Base-by-base conservation (phyloP, 2,888 invertebrate species). In the Acanthosepion lycidas region DNA sequence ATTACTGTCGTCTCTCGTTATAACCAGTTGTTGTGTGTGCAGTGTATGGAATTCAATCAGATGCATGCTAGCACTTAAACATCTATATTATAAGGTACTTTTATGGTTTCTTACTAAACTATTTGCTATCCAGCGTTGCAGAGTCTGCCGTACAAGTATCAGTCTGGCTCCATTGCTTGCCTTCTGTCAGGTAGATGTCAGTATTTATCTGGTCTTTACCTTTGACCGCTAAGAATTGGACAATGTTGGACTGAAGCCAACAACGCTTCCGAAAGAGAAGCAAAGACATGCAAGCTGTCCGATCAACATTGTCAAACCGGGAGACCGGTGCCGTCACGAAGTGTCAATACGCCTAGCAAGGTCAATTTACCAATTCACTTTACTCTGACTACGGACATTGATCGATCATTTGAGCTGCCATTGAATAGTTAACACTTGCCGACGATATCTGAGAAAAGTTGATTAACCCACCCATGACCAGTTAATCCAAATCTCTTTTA, bases 221-320 rank as follows among this genome's bases (percentile, higher is more conserved):
- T n/a, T 78, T 78, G 78, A 15, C 78, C 78, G 33, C 12, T n/a
- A 33, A n/a, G 78, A 78, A 78, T 78, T 78, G n/a, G 78, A 78
- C 78, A 33, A n/a, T 8, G 78, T 33, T 78, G 78, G 78, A n/a
- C 78, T 33, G n/a, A 33, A 15, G 78, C 78, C 78, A 78, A 18
- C 3, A n/a, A 15, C 18, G 78, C n/a, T 8, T n/a, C 78, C n/a
- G 78, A 78, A 78, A 33, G 15, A 33, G 78, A 78, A 78, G 78
- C 78, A 33, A 18, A 5, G n/a, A 33, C 78, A 78, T 78, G 78
- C 78, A 78, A 78, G 78, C 12, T n/a, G n/a, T n/a, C n/a, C 9
- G 15, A 78, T 78, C 78, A n/a, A 78, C 78, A 78, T 78, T 78
- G 78, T 78, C n/a, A 78, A 78, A 78, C n/a, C 78, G 78, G 78